Evolutionary conservation across 2,113 vertebrate species (phyloP).

Genomic region (Atherinomorus stipes): DNA sequence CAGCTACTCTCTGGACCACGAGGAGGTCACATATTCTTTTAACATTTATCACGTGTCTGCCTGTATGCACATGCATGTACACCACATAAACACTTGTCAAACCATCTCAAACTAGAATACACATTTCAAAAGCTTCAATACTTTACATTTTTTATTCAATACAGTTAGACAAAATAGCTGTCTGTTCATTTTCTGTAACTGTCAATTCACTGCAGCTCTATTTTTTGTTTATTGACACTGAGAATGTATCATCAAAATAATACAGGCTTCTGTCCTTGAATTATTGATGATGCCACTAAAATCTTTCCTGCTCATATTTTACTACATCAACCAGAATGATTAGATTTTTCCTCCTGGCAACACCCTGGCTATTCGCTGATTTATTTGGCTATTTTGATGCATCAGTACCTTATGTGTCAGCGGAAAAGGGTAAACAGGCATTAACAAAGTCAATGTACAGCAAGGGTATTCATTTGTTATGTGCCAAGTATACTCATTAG

Average conservation of each 20-base stretch:
- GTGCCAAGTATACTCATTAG: background rate
- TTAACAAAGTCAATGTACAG: background rate
- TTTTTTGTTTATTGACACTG: background rate
- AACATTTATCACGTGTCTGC: too few species aligned
- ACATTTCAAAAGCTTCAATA: background rate
- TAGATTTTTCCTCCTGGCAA: background rate
- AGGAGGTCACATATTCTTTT: too few species aligned
- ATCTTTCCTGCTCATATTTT: conserved; percentile 23
- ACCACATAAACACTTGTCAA: too few species aligned
- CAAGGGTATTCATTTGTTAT: background rate
- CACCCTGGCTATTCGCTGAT: conserved; percentile 2
- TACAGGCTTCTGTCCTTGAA: conserved; percentile 15
- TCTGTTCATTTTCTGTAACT: background rate
- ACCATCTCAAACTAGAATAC: too few species aligned
- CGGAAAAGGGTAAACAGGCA: background rate
- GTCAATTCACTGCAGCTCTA: background rate
- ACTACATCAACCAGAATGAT: conserved; percentile 6
- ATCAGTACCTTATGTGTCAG: conserved; percentile 22
- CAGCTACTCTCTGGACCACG: too few species aligned
- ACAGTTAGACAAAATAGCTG: background rate
- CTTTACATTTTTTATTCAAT: background rate
- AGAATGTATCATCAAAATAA: conserved; percentile 1
- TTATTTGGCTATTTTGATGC: conserved; percentile 9
- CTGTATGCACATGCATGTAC: too few species aligned
- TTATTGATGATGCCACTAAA: conserved; percentile 46